Base-by-base conservation (phyloP, 2,888 invertebrate species). In the Dynastes hyllus region DNA sequence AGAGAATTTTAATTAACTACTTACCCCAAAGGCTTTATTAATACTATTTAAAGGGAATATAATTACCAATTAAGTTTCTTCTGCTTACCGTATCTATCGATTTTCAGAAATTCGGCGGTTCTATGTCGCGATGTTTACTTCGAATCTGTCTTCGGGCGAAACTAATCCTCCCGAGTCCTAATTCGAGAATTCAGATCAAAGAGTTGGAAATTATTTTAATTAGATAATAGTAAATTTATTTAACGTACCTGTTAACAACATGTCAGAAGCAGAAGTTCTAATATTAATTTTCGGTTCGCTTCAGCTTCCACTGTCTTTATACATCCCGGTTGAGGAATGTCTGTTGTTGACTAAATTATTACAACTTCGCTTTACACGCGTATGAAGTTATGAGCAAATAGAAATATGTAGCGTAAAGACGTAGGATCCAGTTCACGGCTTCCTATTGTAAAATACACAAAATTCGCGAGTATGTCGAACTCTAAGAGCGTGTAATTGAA, bases 281-380 rank as follows among this genome's bases (percentile, higher is more conserved):
- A 75, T 61, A 75, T 75, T 75, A 75, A 75, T 75, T 63, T 63
- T 75, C 61, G 45, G 73, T 50, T 63, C 50, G 61, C 73, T 61
- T 75, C 61, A 75, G 61, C 45, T 58, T 45, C 73, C 73, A 27
- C 22, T 61, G 61, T 75, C 61, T 75, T 61, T 61, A 45, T 75
- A 55, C 55, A 55, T 63, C 61, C 73, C 22, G n/a, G 73, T 61
- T 75, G 73, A 75, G 61, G 58, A 45, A 45, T 75, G 45, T 75
- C 73, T 75, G 73, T 61, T 61, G 73, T 75, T 75, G 73, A 75
- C 73, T 61, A 75, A 75, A 75, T 75, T 61, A 63, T 75, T 61
- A 75, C 73, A 75, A 75, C 61, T 61, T 75, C 73, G 27, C 27
- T 9, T 58, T 75, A 75, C 61, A 27, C 29, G 55, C 32, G 3